Evolutionary conservation across 2,888 invertebrate species (phyloP).

Genomic region (Ophion costatus): DNA sequence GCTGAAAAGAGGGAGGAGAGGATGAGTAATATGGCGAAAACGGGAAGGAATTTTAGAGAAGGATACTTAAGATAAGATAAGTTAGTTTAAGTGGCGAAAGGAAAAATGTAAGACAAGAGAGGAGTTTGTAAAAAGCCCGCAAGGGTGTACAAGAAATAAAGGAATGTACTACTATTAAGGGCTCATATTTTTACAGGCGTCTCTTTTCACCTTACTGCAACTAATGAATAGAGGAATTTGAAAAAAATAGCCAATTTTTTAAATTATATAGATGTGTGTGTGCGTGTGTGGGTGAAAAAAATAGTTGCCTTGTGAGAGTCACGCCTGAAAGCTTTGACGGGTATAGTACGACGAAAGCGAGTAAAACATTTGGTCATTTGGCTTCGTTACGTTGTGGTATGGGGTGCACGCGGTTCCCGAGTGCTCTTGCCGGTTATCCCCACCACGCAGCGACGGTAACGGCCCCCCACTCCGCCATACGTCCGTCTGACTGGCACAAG

Average conservation of each 20-base stretch:
- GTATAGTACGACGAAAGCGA: slow-evolving; percentile 60
- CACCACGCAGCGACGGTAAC: slow-evolving; percentile 25
- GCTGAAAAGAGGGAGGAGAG: too few relatives aligned
- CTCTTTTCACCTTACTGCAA: too few relatives aligned
- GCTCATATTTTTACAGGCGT: too few relatives aligned
- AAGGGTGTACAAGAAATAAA: too few relatives aligned
- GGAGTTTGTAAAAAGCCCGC: too few relatives aligned
- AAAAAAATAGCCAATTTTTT: neutral
- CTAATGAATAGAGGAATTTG: too few relatives aligned
- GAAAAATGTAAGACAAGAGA: too few relatives aligned
- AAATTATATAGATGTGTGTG: neutral
- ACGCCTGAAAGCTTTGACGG: slow-evolving; percentile 47
- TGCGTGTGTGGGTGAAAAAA: slow-evolving; percentile 7
- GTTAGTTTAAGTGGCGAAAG: too few relatives aligned
- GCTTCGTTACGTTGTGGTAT: neutral
- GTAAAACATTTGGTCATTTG: slow-evolving; percentile 69
- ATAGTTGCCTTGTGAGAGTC: slow-evolving; percentile 52
- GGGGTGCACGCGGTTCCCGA: slow-evolving; percentile 77
- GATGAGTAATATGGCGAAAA: too few relatives aligned
- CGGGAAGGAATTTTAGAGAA: too few relatives aligned
- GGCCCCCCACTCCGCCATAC: slow-evolving; percentile 4
- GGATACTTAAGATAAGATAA: too few relatives aligned
- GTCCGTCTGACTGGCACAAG: slow-evolving; percentile 47
- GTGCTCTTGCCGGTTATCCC: slow-evolving; percentile 71
- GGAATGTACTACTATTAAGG: too few relatives aligned